Percentiles rank a stretch among this genome's conserved stretches.
These are phyloP conservation scores for Eueides isabella DNA, from an alignment of 1,140 invertebrate genomes.

Conservation along the genomic window DNA sequence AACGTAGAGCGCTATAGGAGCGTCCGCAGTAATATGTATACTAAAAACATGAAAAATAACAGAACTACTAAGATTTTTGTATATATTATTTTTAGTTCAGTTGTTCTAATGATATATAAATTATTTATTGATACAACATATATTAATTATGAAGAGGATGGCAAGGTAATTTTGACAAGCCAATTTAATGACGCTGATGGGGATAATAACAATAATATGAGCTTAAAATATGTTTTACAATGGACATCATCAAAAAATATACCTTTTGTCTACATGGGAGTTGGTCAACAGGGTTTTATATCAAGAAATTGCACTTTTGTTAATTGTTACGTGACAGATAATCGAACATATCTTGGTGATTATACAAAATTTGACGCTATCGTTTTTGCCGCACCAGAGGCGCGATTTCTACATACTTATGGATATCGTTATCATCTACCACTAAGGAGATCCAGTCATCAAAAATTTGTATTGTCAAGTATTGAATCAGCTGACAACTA, in stretches of 20 bases:
- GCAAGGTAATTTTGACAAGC: background rate
- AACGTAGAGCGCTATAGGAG: background rate
- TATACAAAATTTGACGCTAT: slow-evolving; percentile 64
- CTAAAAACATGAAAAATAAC: slow-evolving; percentile 21
- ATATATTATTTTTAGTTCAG: slow-evolving; percentile 1
- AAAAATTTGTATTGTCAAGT: slow-evolving; percentile 67
- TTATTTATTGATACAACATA: slow-evolving; percentile 15
- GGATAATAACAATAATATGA: background rate
- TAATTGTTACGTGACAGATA: slow-evolving; percentile 61
- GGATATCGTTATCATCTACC: slow-evolving; percentile 39
- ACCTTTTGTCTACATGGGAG: slow-evolving; percentile 59
- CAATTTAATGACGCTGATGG: background rate
- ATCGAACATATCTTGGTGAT: slow-evolving; percentile 48
- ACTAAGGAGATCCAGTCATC: slow-evolving; percentile 47
- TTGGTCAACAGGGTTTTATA: slow-evolving; percentile 53
- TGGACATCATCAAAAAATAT: slow-evolving; percentile 59
- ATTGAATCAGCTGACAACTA: slow-evolving; percentile 73
- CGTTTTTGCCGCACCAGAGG: slow-evolving; percentile 58
- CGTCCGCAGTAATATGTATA: background rate
- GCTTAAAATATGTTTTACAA: slow-evolving; percentile 62
- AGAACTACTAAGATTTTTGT: slow-evolving; percentile 15
- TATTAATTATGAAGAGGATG: background rate
- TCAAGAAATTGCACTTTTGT: slow-evolving; percentile 54
- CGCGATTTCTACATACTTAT: background rate
- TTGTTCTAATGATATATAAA: slow-evolving; percentile 16